A percentile compares a stretch with the other conserved stretches of the same genome.
Conservation (phyloP, 2,888 invertebrate genomes). For the Drepana falcataria region DNA sequence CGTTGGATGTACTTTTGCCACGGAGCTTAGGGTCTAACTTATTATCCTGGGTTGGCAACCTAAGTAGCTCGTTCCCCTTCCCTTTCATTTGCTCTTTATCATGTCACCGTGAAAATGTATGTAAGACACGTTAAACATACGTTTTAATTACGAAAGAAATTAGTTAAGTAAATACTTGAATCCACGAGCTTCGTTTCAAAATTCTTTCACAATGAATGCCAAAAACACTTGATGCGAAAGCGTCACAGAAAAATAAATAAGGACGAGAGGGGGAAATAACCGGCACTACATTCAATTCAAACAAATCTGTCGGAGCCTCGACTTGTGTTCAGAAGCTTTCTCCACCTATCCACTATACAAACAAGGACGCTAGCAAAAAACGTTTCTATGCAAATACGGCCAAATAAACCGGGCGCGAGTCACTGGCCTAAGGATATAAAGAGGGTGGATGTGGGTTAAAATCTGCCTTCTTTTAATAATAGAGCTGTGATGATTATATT, state of each 20-base stretch:
- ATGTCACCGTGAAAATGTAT: too few relatives aligned
- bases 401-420: slow-evolving; percentile 73
- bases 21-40: too few relatives aligned
- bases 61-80: too few relatives aligned
- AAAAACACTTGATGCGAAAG: slow-evolving; percentile 7
- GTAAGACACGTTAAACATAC: too few relatives aligned
- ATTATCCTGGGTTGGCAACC: too few relatives aligned
- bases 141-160: too few relatives aligned
- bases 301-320: slow-evolving; percentile 56
- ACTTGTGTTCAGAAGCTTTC: slow-evolving; percentile 56
- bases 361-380: slow-evolving; percentile 76
- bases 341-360: slow-evolving; percentile 73
- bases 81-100: too few relatives aligned
- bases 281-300: slow-evolving; percentile 54
- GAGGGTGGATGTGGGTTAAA: slow-evolving; percentile 10
- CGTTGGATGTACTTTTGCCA: too few relatives aligned
- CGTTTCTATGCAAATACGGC: slow-evolving; percentile 77
- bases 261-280: slow-evolving; percentile 13
- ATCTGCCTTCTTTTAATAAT: not conserved
- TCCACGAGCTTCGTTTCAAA: too few relatives aligned
- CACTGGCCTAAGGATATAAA: slow-evolving; percentile 37
- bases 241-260: slow-evolving; percentile 22
- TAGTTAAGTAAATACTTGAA: too few relatives aligned
- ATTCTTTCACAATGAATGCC: not conserved
- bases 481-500: too few relatives aligned